Evolutionary conservation across 1,140 invertebrate species (phyloP).

Genomic region (Panonychus citri): DNA sequence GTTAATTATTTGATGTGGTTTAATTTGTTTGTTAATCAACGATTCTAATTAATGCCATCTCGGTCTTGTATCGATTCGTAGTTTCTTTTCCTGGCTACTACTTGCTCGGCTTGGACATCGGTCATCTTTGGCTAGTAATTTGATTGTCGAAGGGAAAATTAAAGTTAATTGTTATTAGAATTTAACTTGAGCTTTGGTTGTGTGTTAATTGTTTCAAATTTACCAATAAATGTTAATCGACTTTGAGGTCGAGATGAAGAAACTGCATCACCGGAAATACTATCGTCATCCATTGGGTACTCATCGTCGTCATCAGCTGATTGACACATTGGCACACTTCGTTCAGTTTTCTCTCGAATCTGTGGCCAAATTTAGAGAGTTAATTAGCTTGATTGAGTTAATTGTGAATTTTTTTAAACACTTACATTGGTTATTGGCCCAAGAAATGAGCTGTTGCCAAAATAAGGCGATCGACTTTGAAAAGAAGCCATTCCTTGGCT

Average conservation of each 20-base stretch:
- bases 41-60: too few species aligned
- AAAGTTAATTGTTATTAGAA: too few species aligned
- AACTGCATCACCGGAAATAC: slow-evolving; percentile 2
- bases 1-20: too few species aligned
- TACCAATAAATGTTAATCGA: slow-evolving; percentile 9
- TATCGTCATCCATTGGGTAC: slow-evolving; percentile 11
- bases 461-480: slow-evolving; percentile 22
- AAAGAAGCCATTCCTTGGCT: slow-evolving; percentile 93
- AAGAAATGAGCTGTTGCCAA: neutral
- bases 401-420: neutral
- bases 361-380: neutral
- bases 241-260: slow-evolving; percentile 8
- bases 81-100: too few species aligned
- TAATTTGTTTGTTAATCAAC: too few species aligned
- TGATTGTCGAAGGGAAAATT: too few species aligned
- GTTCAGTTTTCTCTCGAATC: slow-evolving; percentile 16
- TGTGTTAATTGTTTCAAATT: too few species aligned
- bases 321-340: slow-evolving; percentile 13
- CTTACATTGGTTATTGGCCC: slow-evolving; percentile 16
- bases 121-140: too few species aligned
- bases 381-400: neutral
- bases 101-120: too few species aligned
- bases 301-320: slow-evolving; percentile 7
- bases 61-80: too few species aligned
- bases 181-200: too few species aligned